Evolutionary conservation across 2,113 vertebrate species (phyloP).

Genomic region (Puffinus mauretanicus): DNA sequence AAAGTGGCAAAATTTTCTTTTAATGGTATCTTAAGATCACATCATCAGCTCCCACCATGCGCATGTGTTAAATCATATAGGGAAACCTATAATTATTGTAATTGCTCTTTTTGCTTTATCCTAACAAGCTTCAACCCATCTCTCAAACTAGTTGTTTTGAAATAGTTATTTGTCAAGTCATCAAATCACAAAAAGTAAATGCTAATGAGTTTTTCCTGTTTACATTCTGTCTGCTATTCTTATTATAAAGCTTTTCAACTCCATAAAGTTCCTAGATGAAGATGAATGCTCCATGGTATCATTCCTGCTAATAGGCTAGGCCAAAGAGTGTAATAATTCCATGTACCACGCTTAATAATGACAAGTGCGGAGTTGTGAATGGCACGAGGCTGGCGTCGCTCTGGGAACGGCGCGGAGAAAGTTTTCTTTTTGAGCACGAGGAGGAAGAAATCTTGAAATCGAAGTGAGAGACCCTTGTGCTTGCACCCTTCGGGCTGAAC

Average conservation of each 20-base stretch:
- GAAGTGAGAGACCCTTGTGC: background rate
- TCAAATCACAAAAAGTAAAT: constrained; percentile 63
- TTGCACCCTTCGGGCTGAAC: background rate
- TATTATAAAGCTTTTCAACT: constrained; percentile 48
- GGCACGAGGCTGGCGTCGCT: background rate
- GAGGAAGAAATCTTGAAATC: background rate
- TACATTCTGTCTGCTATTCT: constrained; percentile 48
- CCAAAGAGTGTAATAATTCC: constrained; percentile 11
- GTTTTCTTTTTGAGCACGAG: background rate
- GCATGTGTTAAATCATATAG: constrained; percentile 69
- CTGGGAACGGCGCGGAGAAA: background rate
- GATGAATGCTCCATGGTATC: background rate
- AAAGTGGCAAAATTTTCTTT: constrained; percentile 68
- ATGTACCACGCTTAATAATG: background rate
- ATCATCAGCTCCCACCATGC: constrained; percentile 44
- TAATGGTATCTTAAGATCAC: constrained; percentile 65
- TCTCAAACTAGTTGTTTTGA: constrained; percentile 67
- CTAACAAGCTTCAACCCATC: constrained; percentile 67
- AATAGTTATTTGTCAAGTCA: constrained; percentile 75
- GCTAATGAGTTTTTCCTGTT: constrained; percentile 61
- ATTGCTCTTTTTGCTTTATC: constrained; percentile 76
- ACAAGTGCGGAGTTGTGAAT: background rate
- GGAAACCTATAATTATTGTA: constrained; percentile 77
- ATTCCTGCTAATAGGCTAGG: background rate
- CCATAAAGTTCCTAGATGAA: constrained; percentile 41